Percentiles rank a stretch among this genome's conserved stretches.
These are phyloP conservation scores for Tinea pellionella DNA, from an alignment of 2,888 invertebrate genomes.

Conservation along the genomic window DNA sequence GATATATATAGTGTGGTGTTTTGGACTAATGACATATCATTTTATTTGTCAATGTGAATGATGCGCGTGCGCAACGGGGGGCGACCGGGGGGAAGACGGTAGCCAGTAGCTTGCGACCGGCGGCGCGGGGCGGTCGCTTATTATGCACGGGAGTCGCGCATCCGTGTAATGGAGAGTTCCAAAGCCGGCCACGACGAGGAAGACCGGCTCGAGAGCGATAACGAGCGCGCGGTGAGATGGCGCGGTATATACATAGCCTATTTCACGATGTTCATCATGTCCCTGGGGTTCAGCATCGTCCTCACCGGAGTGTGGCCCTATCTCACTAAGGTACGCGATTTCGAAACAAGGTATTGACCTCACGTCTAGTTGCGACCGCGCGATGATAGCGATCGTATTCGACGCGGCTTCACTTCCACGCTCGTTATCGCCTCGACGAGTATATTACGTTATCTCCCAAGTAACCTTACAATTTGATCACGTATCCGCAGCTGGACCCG, in stretches of 20 bases:
- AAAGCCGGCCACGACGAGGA: not conserved
- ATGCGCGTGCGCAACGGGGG: not conserved
- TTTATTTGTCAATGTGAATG: not conserved
- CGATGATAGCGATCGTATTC: not conserved
- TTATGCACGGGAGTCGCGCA: conserved; percentile 1
- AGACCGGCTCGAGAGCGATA: conserved; percentile 71
- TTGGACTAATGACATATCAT: too few species aligned
- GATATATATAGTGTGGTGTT: too few species aligned
- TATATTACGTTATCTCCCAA: too few species aligned
- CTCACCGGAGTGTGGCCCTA: conserved; percentile 92
- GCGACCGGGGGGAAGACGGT: not conserved
- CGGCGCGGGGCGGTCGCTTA: conserved; percentile 14
- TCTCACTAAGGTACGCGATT: conserved; percentile 78
- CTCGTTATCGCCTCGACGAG: too few species aligned
- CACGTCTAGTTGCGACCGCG: not conserved
- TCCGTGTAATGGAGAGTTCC: not conserved
- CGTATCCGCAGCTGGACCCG: conserved; percentile 75
- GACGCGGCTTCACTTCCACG: too few species aligned
- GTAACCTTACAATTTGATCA: too few species aligned
- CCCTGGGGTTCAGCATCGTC: conserved; percentile 87
- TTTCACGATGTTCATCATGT: conserved; percentile 92
- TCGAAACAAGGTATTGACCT: not conserved
- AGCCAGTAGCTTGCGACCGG: not conserved
- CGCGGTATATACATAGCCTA: conserved; percentile 84
- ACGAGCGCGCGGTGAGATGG: conserved; percentile 78